These are phyloP conservation scores for Zingel zingel DNA, from an alignment of 2,113 vertebrate genomes.

Conservation along the genomic window DNA sequence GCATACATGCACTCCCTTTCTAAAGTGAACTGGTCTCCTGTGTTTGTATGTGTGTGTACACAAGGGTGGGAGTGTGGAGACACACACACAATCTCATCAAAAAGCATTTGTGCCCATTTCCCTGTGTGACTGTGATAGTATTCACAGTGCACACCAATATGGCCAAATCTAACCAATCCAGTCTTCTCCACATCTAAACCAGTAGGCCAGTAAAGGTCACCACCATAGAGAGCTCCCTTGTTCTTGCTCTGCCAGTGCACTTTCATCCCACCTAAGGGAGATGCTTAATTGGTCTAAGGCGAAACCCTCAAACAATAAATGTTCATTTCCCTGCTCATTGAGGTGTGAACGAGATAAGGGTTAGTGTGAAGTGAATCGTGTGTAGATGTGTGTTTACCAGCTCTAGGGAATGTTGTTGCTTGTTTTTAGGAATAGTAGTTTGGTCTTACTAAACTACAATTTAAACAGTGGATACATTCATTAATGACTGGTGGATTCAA, in stretches of 20 bases:
- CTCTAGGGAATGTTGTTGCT: not conserved
- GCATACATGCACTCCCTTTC: not conserved
- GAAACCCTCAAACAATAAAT: conserved; percentile 8
- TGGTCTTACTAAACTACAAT: not conserved
- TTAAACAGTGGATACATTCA: not conserved
- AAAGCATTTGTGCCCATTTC: not conserved
- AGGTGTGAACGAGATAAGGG: conserved; percentile 6
- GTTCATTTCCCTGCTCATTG: conserved; percentile 9
- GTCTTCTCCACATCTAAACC: conserved; percentile 28
- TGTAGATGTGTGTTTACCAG: not conserved
- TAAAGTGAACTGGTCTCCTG: not conserved
- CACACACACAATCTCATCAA: not conserved
- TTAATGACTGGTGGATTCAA: not conserved
- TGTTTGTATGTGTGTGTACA: not conserved
- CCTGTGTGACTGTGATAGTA: conserved; percentile 17
- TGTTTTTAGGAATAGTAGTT: not conserved
- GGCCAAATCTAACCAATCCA: conserved; percentile 26
- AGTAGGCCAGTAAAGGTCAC: conserved; percentile 48
- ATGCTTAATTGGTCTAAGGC: conserved; percentile 17
- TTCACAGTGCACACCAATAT: conserved; percentile 1
- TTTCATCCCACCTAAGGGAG: conserved; percentile 22
- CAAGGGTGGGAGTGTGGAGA: not conserved
- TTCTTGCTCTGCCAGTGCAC: conserved; percentile 36
- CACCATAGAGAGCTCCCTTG: conserved; percentile 46
- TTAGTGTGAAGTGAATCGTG: not conserved